These are phyloP conservation scores for Crotophaga sulcirostris DNA, from an alignment of 2,113 vertebrate genomes.

Conservation along the genomic window DNA sequence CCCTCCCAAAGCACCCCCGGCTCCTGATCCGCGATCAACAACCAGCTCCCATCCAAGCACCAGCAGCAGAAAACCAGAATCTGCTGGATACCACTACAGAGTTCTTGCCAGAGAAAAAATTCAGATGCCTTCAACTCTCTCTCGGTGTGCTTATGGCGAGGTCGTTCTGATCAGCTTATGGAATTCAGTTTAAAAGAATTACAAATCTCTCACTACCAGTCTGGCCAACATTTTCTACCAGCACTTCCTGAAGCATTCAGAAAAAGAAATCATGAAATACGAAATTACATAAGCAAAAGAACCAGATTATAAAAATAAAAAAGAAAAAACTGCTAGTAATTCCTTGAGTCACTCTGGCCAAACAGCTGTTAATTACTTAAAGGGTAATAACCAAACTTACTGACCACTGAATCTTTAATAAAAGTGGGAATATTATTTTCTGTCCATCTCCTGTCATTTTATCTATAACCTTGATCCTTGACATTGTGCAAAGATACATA, in stretches of 20 bases:
- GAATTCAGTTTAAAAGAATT: neutral
- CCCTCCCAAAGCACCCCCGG: neutral
- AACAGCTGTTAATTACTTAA: neutral
- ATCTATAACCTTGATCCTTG: neutral
- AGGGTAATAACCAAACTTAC: neutral
- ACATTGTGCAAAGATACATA: neutral
- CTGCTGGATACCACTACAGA: fast-evolving
- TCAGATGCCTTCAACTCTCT: neutral
- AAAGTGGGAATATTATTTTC: neutral
- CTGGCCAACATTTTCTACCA: neutral
- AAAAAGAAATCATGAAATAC: neutral
- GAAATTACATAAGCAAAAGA: neutral
- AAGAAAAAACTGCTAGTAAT: neutral
- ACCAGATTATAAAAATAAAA: neutral
- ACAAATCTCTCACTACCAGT: neutral
- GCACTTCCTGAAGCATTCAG: neutral
- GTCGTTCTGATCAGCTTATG: neutral
- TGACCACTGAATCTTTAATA: neutral
- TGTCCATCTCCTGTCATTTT: neutral
- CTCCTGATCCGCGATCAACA: neutral
- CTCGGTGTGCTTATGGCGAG: neutral
- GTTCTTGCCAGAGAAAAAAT: neutral
- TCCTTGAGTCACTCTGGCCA: neutral
- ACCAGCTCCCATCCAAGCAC: neutral
- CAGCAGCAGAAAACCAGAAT: neutral